Percentiles rank a stretch among this genome's conserved stretches.
phyloP scores from a whole-genome alignment of 35 echinoderm and acorn worm genomes.

The Stichopus chloronotus region DNA sequence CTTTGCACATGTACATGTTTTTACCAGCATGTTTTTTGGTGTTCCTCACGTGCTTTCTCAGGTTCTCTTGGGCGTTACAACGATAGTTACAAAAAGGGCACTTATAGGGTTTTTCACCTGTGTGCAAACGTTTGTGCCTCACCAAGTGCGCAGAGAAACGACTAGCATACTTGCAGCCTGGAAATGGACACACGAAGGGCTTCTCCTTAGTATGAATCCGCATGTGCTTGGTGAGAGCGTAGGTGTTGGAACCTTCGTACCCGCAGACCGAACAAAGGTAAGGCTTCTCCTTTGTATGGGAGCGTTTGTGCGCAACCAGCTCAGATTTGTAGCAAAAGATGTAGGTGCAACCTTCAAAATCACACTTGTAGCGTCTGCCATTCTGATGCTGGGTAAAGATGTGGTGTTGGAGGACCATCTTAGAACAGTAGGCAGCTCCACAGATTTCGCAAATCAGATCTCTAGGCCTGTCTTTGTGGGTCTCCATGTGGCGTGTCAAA shows the following conservation, averaged over 20 bases:
- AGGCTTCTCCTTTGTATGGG: constrained; percentile 88
- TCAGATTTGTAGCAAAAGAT: constrained; percentile 64
- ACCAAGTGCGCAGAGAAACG: constrained; percentile 72
- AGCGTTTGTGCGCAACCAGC: constrained; percentile 64
- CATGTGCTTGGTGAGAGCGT: constrained; percentile 82
- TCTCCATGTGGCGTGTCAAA: constrained; percentile 69
- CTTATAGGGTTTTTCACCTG: constrained; percentile 88
- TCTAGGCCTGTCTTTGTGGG: constrained; percentile 67
- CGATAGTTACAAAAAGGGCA: constrained; percentile 90
- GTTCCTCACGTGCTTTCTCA: constrained; percentile 85
- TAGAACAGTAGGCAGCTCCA: constrained; percentile 61
- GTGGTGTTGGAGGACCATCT: constrained; percentile 70
- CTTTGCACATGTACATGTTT: constrained; percentile 80
- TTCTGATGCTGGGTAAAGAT: constrained; percentile 70
- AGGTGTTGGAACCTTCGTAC: constrained; percentile 67
- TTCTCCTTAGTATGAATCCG: constrained; percentile 93
- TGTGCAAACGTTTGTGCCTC: constrained; percentile 82
- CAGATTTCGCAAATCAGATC: constrained; percentile 74
- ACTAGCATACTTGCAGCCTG: constrained; percentile 73
- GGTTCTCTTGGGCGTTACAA: constrained; percentile 79
- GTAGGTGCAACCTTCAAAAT: constrained; percentile 77
- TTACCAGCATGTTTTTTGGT: constrained; percentile 82
- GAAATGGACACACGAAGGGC: constrained; percentile 81
- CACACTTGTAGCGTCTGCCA: constrained; percentile 62
- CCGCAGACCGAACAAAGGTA: constrained; percentile 84